phyloP scores from a whole-genome alignment of 2,113 vertebrate species.

The Aldabrachelys gigantea region DNA sequence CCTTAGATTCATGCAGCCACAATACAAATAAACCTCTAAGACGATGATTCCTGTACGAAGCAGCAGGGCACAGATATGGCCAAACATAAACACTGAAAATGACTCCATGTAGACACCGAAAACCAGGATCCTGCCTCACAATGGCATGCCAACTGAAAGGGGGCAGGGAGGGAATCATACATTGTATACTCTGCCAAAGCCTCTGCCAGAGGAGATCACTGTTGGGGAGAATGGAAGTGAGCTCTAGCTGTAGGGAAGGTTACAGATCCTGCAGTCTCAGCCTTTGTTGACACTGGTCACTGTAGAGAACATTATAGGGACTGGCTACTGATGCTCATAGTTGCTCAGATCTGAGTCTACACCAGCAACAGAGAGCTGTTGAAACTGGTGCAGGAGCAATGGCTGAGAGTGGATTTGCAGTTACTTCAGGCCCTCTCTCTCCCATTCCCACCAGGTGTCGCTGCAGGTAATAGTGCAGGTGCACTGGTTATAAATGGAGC shows the following conservation, averaged over 20 bases:
- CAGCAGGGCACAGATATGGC: slow-evolving; percentile 20
- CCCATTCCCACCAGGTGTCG: neutral
- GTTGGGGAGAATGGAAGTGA: neutral
- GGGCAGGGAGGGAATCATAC: neutral
- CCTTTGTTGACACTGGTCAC: neutral
- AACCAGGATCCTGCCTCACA: neutral
- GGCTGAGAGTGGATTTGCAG: neutral
- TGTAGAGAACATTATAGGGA: accelerated
- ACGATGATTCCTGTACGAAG: slow-evolving; percentile 52
- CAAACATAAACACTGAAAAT: slow-evolving; percentile 50
- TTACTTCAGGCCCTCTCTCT: neutral
- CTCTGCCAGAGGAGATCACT: neutral
- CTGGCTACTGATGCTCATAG: neutral
- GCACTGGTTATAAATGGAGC: neutral
- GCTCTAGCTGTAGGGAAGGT: neutral
- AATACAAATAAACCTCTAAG: slow-evolving; percentile 41
- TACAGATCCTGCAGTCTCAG: accelerated
- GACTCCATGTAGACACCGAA: slow-evolving; percentile 44
- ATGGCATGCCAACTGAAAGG: slow-evolving; percentile 1
- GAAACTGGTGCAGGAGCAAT: neutral
- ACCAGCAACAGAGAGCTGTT: neutral
- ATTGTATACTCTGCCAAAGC: neutral
- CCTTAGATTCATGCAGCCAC: neutral
- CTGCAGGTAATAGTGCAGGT: neutral
- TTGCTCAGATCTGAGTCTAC: neutral